Percentiles rank a stretch among this genome's conserved stretches.
Evolutionary conservation across 2,888 invertebrate species (phyloP).

Genomic region (Adela reaumurella): DNA sequence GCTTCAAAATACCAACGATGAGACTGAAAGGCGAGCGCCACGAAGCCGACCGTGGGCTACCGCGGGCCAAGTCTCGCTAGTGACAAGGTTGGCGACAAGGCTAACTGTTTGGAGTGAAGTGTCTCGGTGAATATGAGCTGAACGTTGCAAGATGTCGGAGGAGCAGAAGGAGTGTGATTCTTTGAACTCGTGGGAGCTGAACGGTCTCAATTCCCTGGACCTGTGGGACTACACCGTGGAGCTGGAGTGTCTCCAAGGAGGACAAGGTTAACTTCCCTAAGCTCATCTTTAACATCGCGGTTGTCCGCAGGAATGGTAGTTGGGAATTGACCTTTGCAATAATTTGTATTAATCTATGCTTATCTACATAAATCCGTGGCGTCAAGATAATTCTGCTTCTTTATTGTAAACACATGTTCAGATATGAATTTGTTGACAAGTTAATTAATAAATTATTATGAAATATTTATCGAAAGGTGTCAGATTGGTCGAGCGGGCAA

Average conservation of each 20-base stretch:
- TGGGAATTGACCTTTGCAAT: too few relatives aligned
- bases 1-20: too few relatives aligned
- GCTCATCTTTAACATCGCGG: too few relatives aligned
- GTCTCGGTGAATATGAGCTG: not conserved
- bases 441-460: too few relatives aligned
- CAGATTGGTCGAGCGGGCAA: too few relatives aligned
- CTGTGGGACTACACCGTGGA: constrained; percentile 85
- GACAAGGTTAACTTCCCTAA: constrained; percentile 61
- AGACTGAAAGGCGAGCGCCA: not conserved
- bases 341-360: too few relatives aligned
- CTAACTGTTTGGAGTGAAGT: not conserved
- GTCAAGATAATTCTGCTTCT: too few relatives aligned
- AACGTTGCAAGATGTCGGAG: constrained; percentile 46
- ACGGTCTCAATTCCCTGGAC: constrained; percentile 67
- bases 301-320: too few relatives aligned
- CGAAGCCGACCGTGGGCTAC: not conserved
- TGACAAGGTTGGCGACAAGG: not conserved
- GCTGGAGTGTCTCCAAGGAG: constrained; percentile 73
- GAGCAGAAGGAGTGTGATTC: constrained; percentile 44
- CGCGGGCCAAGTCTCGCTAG: not conserved
- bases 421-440: too few relatives aligned
- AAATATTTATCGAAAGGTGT: too few relatives aligned
- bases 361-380: too few relatives aligned
- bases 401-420: too few relatives aligned
- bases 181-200: constrained; percentile 50